These are phyloP conservation scores for Trichopria drosophilae DNA, from an alignment of 2,888 invertebrate species.

Conservation along the genomic window DNA sequence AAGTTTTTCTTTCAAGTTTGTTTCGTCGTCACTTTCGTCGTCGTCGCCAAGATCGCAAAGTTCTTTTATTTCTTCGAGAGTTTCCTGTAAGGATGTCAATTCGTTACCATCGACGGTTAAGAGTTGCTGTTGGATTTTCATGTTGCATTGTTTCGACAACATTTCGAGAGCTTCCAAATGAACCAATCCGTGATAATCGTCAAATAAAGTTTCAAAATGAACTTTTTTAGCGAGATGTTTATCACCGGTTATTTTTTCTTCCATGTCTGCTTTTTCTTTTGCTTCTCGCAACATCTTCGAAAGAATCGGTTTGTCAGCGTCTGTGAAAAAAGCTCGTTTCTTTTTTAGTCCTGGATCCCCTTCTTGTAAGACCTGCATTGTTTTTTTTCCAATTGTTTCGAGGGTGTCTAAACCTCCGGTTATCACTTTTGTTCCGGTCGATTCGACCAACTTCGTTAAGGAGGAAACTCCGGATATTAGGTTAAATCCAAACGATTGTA, in stretches of 20 bases:
- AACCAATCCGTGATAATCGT: conserved; percentile 85
- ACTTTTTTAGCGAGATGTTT: conserved; percentile 60
- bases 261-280: conserved; percentile 69
- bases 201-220: conserved; percentile 80
- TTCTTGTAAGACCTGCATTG: conserved; percentile 89
- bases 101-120: conserved; percentile 64
- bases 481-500: conserved; percentile 63
- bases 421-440: conserved; percentile 73
- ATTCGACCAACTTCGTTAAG: conserved; percentile 70
- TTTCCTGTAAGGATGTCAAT: conserved; percentile 71
- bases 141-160: conserved; percentile 78
- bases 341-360: conserved; percentile 87
- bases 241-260: conserved; percentile 61
- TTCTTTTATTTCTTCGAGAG: conserved; percentile 77
- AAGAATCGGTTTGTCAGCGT: conserved; percentile 66
- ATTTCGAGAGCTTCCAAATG: conserved; percentile 91
- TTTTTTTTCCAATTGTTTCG: conserved; percentile 92
- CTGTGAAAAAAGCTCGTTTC: conserved; percentile 70
- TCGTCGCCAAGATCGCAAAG: conserved; percentile 74
- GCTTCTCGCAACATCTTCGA: conserved; percentile 73
- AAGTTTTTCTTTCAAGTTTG: conserved; percentile 64
- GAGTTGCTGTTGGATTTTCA: conserved; percentile 71
- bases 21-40: conserved; percentile 66
- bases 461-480: conserved; percentile 68
- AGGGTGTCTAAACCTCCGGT: conserved; percentile 78